Conservation (phyloP, 2,797 vertebrate genomes). For the Periparus ater region DNA sequence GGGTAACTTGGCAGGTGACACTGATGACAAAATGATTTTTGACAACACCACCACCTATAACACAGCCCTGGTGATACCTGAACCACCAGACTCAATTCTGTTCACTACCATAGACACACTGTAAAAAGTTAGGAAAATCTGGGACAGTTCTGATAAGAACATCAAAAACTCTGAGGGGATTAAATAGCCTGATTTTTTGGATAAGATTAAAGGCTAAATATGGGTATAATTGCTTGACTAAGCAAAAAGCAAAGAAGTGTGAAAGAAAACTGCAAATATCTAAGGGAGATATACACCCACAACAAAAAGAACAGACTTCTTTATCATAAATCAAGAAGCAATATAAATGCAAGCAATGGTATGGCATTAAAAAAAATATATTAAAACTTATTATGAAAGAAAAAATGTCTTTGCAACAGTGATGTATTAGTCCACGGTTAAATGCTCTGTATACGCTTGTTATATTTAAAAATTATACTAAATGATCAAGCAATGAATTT, state of each 20-base stretch:
- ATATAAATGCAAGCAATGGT: not conserved
- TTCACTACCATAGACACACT: not conserved
- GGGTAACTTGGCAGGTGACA: not conserved
- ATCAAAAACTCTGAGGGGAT: not conserved
- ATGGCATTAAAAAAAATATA: not conserved
- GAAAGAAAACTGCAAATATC: not conserved
- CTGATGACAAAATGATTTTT: not conserved
- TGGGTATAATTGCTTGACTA: not conserved
- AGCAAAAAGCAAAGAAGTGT: not conserved
- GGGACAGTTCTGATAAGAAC: not conserved
- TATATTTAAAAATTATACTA: not conserved
- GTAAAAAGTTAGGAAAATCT: not conserved
- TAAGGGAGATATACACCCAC: not conserved
- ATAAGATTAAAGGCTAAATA: conserved; percentile 12
- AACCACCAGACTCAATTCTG: not conserved
- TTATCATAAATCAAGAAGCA: not conserved
- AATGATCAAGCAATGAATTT: not conserved
- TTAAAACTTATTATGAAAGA: not conserved
- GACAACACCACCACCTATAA: not conserved
- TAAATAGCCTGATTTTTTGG: not conserved
- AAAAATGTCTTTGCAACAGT: not conserved
- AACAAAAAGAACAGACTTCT: not conserved
- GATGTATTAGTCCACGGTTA: not conserved
- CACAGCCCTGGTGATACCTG: not conserved
- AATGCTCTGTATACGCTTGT: not conserved